Evolutionary conservation across 2,888 invertebrate genomes (phyloP), one percentile per base, ranked within the genome.

Genomic region (Eurytoma californica): DNA sequence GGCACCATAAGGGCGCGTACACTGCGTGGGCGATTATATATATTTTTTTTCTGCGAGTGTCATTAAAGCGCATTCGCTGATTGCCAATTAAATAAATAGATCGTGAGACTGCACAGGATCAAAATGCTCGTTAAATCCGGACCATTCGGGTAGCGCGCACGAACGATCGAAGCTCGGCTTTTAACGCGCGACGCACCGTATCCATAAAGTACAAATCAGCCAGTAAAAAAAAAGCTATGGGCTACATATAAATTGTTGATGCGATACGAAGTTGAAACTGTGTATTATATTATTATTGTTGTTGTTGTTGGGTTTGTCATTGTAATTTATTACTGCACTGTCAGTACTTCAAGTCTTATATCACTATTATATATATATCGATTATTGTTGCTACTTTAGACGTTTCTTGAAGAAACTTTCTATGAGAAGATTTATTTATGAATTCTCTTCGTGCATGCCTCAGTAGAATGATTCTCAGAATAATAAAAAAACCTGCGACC

Each of bases 401-500:
- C 76, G 81, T 83, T 82, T 82, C 80, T 82, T 83, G 79, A 49
- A 80, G 79, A 81, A 80, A 84, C 80, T 84, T 79, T 81, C 69
- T 70, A 51, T 77, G 77, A 83, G 79, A 81, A 82, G 76, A 80
- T 82, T 83, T 83, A 82, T 80, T 72, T 79, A 82, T 83, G 39
- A 70, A 73, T 83, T 85, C 80, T 84, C 82, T 83, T 84, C 83
- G 80, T 86, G 84, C 83, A 83, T 86, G 83, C 82, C 77, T 79
- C 79, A 74, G 83, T 84, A 90, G 91, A 91, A 90, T 75, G 68
- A 78, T n/a, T 80, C 73, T 70, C 69, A 55, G 60, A 65, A 74
- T 75, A 39, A 39, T 9, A 39, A 39, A 39, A 39, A 39, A 39
- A 39, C 39, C 39, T 39, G 9, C 39, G 39, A 39, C 9, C 39